Conservation (phyloP, 2,113 vertebrate species). For the Sakesphorus luctuosus region DNA sequence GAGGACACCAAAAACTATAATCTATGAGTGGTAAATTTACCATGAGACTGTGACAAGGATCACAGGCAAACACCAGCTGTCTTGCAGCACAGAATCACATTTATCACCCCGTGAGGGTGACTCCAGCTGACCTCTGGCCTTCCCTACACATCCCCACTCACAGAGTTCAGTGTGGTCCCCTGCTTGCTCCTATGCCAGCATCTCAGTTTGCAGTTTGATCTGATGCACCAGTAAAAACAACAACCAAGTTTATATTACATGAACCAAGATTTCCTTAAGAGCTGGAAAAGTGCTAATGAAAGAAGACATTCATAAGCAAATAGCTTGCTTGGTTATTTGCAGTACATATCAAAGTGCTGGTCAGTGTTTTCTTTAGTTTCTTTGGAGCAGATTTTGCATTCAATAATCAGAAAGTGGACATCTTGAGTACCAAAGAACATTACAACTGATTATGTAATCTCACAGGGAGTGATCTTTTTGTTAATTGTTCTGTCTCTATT, state of each 20-base stretch:
- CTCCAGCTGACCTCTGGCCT: neutral
- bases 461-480: neutral
- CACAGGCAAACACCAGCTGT: neutral
- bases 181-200: neutral
- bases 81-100: neutral
- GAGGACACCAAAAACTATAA: slow-evolving; percentile 22
- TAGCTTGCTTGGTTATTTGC: neutral
- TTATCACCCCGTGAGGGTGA: neutral
- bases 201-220: neutral
- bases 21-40: slow-evolving; percentile 47
- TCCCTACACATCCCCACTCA: neutral
- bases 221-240: neutral
- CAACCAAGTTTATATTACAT: neutral
- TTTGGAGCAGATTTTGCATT: neutral
- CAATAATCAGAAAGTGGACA: neutral
- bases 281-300: neutral
- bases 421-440: neutral
- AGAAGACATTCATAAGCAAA: neutral
- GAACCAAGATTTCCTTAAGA: neutral
- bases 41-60: slow-evolving; percentile 23
- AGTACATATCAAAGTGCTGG: neutral
- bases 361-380: neutral
- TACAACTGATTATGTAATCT: neutral
- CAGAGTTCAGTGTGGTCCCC: neutral
- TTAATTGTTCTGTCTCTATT: too few species aligned